These are phyloP conservation scores for Villa cingulata DNA, from an alignment of 2,888 invertebrate species.

Conservation along the genomic window DNA sequence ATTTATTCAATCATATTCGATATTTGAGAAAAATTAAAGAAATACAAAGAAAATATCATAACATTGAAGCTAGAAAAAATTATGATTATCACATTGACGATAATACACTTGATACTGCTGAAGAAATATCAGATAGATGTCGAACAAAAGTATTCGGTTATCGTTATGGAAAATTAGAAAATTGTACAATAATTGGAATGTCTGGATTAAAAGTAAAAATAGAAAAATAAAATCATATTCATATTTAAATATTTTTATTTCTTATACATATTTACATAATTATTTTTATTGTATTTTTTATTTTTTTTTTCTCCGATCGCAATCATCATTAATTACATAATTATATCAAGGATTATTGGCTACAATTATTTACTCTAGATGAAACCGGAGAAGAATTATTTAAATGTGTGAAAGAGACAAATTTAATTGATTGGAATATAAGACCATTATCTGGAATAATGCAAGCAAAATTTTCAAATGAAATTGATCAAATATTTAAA, in stretches of 20 bases:
- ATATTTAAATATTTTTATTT: neutral
- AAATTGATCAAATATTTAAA: constrained; percentile 6
- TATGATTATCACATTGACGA: too few species aligned
- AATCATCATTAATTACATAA: neutral
- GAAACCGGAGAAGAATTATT: constrained; percentile 10
- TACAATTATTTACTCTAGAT: constrained; percentile 9
- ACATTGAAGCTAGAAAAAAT: too few species aligned
- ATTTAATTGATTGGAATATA: constrained; percentile 10
- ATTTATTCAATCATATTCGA: neutral
- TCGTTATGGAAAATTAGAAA: constrained; percentile 8
- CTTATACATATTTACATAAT: too few species aligned
- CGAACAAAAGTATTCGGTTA: constrained; percentile 5
- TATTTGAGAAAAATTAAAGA: neutral
- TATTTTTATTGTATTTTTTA: too few species aligned
- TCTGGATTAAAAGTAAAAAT: constrained; percentile 6
- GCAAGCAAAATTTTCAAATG: constrained; percentile 4
- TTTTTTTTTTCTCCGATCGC: too few species aligned
- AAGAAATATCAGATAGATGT: constrained; percentile 4
- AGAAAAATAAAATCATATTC: neutral
- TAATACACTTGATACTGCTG: too few species aligned
- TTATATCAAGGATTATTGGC: constrained; percentile 11
- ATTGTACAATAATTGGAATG: constrained; percentile 11
- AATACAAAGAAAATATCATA: neutral
- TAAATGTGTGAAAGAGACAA: constrained; percentile 10
- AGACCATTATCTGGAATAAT: constrained; percentile 10